Percentiles rank a stretch among this genome's conserved stretches.
phyloP scores from a whole-genome alignment of 2,113 vertebrate species.

The Seriola dumerili region DNA sequence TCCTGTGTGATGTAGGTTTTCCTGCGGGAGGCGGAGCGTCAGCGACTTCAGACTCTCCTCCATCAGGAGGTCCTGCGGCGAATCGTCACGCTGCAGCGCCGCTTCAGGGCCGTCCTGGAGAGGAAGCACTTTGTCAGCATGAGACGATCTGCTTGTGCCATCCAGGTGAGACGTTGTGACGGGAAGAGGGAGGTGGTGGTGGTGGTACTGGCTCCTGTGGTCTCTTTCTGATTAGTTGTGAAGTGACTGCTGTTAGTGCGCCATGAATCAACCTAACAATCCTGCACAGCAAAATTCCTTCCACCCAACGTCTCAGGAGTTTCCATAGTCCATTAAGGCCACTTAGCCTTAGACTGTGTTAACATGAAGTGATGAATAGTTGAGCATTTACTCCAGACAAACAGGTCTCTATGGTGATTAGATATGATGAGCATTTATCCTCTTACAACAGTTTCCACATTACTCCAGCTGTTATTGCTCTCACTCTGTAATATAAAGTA shows the following conservation, averaged over 20 bases:
- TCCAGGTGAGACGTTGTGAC: slow-evolving; percentile 88
- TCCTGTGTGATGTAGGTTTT: slow-evolving; percentile 86
- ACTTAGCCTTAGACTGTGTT: background rate
- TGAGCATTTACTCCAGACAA: slow-evolving; percentile 5
- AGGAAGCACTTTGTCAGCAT: slow-evolving; percentile 90
- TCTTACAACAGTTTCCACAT: background rate
- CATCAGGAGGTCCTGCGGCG: slow-evolving; percentile 93
- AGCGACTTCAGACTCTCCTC: slow-evolving; percentile 91
- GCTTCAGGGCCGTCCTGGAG: slow-evolving; percentile 90
- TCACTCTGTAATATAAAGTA: background rate
- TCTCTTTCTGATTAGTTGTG: no score
- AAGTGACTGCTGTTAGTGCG: background rate
- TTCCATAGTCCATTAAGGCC: slow-evolving; percentile 17
- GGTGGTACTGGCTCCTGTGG: background rate
- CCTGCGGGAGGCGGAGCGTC: slow-evolving; percentile 91
- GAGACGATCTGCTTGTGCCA: slow-evolving; percentile 81
- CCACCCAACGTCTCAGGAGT: background rate
- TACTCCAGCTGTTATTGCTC: background rate
- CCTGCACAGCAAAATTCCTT: background rate
- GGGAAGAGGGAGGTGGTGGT: no score
- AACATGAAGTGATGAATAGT: slow-evolving; percentile 17
- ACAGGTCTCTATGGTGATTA: background rate
- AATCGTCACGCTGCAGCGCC: slow-evolving; percentile 89
- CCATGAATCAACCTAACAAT: background rate
- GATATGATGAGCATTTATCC: background rate